Conservation (phyloP, 2,888 invertebrate species). For the Trissoscelio sp. region DNA sequence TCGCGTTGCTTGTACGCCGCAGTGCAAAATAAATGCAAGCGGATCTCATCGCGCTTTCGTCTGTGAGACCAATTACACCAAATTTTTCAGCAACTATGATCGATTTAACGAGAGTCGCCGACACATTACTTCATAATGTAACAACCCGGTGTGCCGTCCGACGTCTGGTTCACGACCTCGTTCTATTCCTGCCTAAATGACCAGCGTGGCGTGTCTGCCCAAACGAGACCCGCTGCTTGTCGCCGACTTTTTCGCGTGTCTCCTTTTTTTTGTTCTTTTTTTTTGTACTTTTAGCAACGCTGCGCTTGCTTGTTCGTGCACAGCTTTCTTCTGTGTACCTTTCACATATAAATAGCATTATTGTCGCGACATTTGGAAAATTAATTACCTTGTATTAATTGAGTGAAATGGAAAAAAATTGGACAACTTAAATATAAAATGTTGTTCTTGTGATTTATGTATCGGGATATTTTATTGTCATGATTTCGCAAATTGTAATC, state of each 20-base stretch:
- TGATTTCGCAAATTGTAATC: too few relatives aligned
- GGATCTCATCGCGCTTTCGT: constrained; percentile 37
- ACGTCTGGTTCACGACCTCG: constrained; percentile 78
- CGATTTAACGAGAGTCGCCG: constrained; percentile 63
- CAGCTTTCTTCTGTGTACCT: constrained; percentile 11
- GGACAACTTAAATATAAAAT: not conserved
- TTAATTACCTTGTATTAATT: constrained; percentile 1
- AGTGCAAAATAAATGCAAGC: constrained; percentile 53
- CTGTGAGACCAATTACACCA: constrained; percentile 60
- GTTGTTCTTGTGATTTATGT: too few relatives aligned
- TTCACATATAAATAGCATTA: constrained; percentile 12
- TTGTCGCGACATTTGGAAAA: not conserved
- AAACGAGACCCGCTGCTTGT: constrained; percentile 64
- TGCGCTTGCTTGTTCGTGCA: constrained; percentile 19
- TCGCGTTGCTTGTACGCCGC: constrained; percentile 33
- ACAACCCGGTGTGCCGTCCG: constrained; percentile 65
- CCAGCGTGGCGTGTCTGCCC: constrained; percentile 71
- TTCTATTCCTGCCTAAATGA: constrained; percentile 77
- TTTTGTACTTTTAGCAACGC: not conserved
- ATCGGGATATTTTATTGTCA: too few relatives aligned
- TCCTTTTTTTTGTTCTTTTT: constrained; percentile 21
- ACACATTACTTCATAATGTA: constrained; percentile 67
- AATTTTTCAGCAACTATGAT: constrained; percentile 66
- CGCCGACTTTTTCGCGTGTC: constrained; percentile 40
- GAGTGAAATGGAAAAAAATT: not conserved